A percentile compares a stretch with the other conserved stretches of the same genome.
phyloP scores from a whole-genome alignment of 1,140 invertebrate species.

The Rhagoletis zephyria region DNA sequence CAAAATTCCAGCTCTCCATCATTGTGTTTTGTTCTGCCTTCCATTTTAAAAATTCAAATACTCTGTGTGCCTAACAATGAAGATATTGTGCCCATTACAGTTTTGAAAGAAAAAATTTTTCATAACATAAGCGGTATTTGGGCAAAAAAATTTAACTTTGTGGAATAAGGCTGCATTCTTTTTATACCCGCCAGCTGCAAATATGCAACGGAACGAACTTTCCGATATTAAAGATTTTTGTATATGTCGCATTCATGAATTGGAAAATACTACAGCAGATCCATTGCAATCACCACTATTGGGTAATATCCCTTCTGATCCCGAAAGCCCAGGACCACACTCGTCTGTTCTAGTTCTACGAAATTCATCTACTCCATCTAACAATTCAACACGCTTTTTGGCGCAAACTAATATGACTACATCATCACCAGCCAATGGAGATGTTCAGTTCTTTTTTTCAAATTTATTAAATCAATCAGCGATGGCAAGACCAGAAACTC shows the following conservation, averaged over 20 bases:
- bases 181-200: slow-evolving; percentile 17
- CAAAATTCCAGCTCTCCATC: slow-evolving; percentile 3
- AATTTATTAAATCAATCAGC: slow-evolving; percentile 52
- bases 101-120: background rate
- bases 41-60: background rate
- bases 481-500: slow-evolving; percentile 27
- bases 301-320: too few species aligned
- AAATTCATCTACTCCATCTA: background rate
- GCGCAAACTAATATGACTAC: too few species aligned
- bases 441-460: slow-evolving; percentile 54
- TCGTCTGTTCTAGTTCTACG: too few species aligned
- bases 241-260: background rate
- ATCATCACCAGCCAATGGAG: background rate
- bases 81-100: too few species aligned
- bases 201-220: slow-evolving; percentile 21
- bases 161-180: background rate
- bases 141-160: background rate
- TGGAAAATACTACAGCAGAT: slow-evolving; percentile 4
- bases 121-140: background rate
- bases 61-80: too few species aligned
- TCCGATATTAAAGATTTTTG: slow-evolving; percentile 45
- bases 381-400: background rate
- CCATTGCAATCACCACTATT: background rate
- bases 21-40: slow-evolving; percentile 8
- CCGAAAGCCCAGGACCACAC: too few species aligned